Base-by-base conservation (phyloP, 2,888 invertebrate species). In the Rhorus exstirpatorius region DNA sequence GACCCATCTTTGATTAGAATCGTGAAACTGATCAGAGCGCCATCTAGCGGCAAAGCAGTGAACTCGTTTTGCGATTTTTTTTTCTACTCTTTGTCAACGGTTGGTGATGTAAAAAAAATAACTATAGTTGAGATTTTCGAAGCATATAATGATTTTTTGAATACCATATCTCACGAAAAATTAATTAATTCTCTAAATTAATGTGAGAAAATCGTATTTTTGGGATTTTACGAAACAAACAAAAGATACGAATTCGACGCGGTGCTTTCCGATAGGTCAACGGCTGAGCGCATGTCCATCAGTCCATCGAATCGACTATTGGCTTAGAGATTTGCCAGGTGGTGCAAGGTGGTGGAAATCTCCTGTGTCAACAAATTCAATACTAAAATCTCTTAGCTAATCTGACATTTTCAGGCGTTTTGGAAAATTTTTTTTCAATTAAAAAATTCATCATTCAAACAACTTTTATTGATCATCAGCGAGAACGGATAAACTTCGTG, bases 221-320 rank as follows among this genome's bases (percentile, higher is more conserved):
- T 3, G 3, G 0, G 0, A 21, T 71, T 67, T 60, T 53, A n/a
- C 10, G 8, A 0, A 26, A 44, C 21, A 2, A 61, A n/a, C 21
- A 8, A 49, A 31, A 61, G 21, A 19, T 38, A 31, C 17, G 31
- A 58, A 68, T 63, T 72, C 41, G 79, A 84, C 82, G 84, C 84
- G 82, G 82, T 84, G 82, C 12, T 26, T 4, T 17, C 17, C 8
- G 8, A 84, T 82, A 77, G 84, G 84, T 35, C 51, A 46, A 26
- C n/a, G 14, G 1, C 38, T 65, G 63, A 49, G 63, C 79, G 82
- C 79, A 84, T 79, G 72, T 61, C 58, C 24, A 14, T 14, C n/a
- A n/a, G n/a, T n/a, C n/a, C n/a, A n/a, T n/a, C n/a, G n/a, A n/a
- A n/a, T n/a, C 19, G 4, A 7, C 19, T 3, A 82, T 82, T 79